Base-by-base conservation (phyloP, 2,797 vertebrate genomes). In the Amphiprion clarkii region DNA sequence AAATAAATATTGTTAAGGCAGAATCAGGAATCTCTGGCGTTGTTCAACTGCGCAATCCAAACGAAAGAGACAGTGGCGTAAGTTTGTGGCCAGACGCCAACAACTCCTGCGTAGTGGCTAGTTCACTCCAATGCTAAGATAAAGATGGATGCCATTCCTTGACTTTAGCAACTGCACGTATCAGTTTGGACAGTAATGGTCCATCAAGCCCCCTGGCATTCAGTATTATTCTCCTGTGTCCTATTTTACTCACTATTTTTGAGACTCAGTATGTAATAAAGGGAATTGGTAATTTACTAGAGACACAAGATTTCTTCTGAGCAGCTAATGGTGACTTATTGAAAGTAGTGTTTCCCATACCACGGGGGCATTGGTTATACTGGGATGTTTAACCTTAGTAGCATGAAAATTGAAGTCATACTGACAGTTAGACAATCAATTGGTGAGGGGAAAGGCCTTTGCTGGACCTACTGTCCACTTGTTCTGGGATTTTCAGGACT, bases 261-360 rank as follows among this genome's bases (percentile, higher is more conserved):
- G 31, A 76, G 74, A 82, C 49, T 55, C 36, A 71, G 46, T 69
- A 61, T 81, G 76, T 80, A 86, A 84, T 75, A 84, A 90, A 88
- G 71, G 71, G 79, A 79, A 88, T 83, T 40, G 5, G 63, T 73
- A 8, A 81, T 79, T 88, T 70, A 82, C 64, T 33, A 72, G 51
- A 78, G 72, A 81, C 46, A 78, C 57, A 31, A 67, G 33, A 79
- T 83, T 78, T 85, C 88, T 83, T 83, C 84, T 67, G 90, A 91
- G 91, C 87, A 92, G 91, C 91, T 91, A 87, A 88, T 27, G 46
- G 57, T 33, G 80, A 82, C 48, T 75, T 81, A 63, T 61, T 82
- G 67, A 74, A 86, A 75, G 68, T 74, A 72, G 29, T 23, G 39
- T 67, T 39, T 31, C 56, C 65, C 31, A 14, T 64, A 67, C 9